Conservation (phyloP, 2,113 vertebrate genomes). For the Brienomyrus longianalis region DNA sequence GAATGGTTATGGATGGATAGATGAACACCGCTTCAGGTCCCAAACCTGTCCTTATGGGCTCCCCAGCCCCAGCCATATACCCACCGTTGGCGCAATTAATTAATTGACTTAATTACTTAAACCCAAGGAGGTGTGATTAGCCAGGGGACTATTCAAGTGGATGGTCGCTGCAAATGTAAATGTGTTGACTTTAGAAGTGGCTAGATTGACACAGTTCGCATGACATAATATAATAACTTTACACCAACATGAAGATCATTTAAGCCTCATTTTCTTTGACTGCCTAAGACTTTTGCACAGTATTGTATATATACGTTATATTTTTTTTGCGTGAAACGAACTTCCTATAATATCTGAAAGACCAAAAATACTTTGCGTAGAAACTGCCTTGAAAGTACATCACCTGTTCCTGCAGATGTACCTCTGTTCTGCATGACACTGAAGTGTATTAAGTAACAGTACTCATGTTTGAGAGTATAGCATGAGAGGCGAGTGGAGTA, state of each 20-base stretch:
- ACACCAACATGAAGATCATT: not conserved
- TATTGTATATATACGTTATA: not conserved
- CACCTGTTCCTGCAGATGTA: too few relatives aligned
- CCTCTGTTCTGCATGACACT: not conserved
- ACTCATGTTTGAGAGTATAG: not conserved
- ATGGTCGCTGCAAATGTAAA: not conserved
- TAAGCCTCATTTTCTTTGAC: not conserved
- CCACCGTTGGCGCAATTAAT: not conserved
- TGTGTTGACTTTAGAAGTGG: not conserved
- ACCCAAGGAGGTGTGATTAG: not conserved
- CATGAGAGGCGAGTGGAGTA: not conserved
- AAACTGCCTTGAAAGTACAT: not conserved
- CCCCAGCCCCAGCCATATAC: not conserved
- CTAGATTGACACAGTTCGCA: not conserved
- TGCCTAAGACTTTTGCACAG: not conserved
- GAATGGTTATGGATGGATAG: not conserved
- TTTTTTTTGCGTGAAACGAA: not conserved
- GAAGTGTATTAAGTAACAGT: not conserved
- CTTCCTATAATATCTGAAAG: not conserved
- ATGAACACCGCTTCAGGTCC: not conserved
- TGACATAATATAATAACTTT: not conserved
- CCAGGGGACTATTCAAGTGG: not conserved
- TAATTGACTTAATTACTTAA: not conserved
- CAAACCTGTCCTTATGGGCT: not conserved
- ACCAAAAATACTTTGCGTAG: not conserved